Evolutionary conservation across 2,113 vertebrate genomes (phyloP).

Genomic region (Chitala chitala): DNA sequence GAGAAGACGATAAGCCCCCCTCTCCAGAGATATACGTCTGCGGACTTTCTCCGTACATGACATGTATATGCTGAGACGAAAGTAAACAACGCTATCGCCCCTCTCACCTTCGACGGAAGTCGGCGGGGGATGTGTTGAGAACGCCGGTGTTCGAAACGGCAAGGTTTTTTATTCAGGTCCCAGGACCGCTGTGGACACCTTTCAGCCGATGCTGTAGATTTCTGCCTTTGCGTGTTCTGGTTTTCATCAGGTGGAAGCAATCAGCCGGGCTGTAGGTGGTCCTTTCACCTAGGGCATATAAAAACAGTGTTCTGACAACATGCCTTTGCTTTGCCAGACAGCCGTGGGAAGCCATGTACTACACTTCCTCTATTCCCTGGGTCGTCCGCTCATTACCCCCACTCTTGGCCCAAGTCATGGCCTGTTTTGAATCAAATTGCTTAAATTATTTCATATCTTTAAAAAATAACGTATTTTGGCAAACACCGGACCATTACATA

Average conservation of each 20-base stretch:
- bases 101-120: too few species aligned
- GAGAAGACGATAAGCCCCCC: slow-evolving; percentile 43
- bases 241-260: slow-evolving; percentile 43
- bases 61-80: slow-evolving; percentile 18
- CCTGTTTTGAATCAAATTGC: slow-evolving; percentile 3
- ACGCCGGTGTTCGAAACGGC: background rate
- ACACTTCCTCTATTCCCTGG: slow-evolving; percentile 43
- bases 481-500: background rate
- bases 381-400: slow-evolving; percentile 25
- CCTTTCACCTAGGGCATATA: slow-evolving; percentile 35
- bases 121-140: background rate
- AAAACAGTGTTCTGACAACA: slow-evolving; percentile 43
- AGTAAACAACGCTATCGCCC: slow-evolving; percentile 20
- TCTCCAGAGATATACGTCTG: slow-evolving; percentile 29
- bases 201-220: slow-evolving; percentile 26
- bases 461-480: background rate
- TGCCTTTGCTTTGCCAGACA: slow-evolving; percentile 43
- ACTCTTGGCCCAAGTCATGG: slow-evolving; percentile 37
- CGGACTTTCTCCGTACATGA: slow-evolving; percentile 53
- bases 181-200: background rate
- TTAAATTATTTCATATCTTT: background rate
- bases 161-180: slow-evolving; percentile 28
- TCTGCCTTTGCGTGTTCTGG: slow-evolving; percentile 43
- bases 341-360: slow-evolving; percentile 42
- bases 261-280: slow-evolving; percentile 43